These are phyloP conservation scores for Psittacula echo DNA, from an alignment of 2,797 vertebrate genomes.

Conservation along the genomic window DNA sequence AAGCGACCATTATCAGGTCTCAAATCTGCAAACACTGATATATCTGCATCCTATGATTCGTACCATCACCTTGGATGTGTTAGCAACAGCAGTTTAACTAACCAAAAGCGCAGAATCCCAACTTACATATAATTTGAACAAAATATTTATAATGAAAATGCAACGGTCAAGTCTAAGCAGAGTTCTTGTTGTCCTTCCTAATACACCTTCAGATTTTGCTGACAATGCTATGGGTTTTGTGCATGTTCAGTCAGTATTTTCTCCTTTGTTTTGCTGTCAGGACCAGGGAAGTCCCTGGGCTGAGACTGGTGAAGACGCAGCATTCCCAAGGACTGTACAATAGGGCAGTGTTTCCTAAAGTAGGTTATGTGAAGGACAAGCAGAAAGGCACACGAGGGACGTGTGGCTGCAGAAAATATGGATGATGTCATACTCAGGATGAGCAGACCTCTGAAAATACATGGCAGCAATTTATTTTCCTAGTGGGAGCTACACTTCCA, in stretches of 20 bases:
- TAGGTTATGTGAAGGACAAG: slow-evolving; percentile 52
- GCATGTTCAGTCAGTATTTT: not conserved
- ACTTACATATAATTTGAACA: not conserved
- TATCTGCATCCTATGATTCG: not conserved
- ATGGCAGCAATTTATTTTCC: not conserved
- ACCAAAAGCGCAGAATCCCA: not conserved
- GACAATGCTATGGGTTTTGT: not conserved
- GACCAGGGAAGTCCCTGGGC: not conserved
- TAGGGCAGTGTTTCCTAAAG: slow-evolving; percentile 54
- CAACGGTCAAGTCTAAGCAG: not conserved
- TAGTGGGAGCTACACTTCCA: not conserved
- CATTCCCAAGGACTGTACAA: slow-evolving; percentile 52
- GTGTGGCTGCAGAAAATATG: slow-evolving; percentile 7
- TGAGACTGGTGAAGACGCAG: slow-evolving; percentile 11
- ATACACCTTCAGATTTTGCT: not conserved
- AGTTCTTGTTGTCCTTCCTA: not conserved
- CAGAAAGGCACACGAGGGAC: slow-evolving; percentile 38
- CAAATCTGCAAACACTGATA: not conserved
- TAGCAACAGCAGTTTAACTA: not conserved
- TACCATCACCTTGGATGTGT: not conserved
- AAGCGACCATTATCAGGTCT: not conserved
- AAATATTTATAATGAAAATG: not conserved
- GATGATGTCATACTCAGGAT: slow-evolving; percentile 42
- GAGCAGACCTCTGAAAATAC: not conserved
- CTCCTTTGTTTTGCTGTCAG: slow-evolving; percentile 31